Evolutionary conservation across 1,140 invertebrate genomes (phyloP).

Genomic region (Ceratina australensis): DNA sequence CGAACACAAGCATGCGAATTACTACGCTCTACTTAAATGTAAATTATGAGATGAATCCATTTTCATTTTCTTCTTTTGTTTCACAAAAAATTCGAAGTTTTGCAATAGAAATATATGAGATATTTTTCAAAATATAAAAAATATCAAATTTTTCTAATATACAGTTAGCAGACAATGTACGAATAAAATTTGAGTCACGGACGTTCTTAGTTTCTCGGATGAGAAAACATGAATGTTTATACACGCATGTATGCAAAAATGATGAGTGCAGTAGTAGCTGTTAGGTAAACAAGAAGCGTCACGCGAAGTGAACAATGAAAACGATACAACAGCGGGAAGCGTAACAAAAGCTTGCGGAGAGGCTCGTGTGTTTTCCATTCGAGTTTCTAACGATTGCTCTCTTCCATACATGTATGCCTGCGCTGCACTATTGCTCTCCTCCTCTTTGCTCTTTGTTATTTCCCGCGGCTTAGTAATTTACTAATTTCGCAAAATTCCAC

Average conservation of each 20-base stretch:
- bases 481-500: background rate
- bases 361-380: slow-evolving; percentile 11
- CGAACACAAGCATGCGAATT: too few species aligned
- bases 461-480: slow-evolving; percentile 1
- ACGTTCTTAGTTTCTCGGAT: too few species aligned
- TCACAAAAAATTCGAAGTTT: too few species aligned
- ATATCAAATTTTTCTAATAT: too few species aligned
- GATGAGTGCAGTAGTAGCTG: background rate
- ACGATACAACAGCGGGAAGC: slow-evolving; percentile 2
- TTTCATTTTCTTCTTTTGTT: too few species aligned
- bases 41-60: background rate
- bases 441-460: slow-evolving; percentile 14
- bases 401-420: too few species aligned
- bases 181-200: too few species aligned
- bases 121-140: too few species aligned
- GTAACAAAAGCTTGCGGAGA: slow-evolving; percentile 8
- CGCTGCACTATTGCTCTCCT: background rate
- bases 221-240: too few species aligned
- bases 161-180: too few species aligned
- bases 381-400: background rate
- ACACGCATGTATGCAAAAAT: background rate
- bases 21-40: too few species aligned
- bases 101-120: too few species aligned
- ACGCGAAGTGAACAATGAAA: slow-evolving; percentile 17
- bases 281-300: background rate